phyloP scores from a whole-genome alignment of 2,797 vertebrate genomes.

The Urophycis tenuis region DNA sequence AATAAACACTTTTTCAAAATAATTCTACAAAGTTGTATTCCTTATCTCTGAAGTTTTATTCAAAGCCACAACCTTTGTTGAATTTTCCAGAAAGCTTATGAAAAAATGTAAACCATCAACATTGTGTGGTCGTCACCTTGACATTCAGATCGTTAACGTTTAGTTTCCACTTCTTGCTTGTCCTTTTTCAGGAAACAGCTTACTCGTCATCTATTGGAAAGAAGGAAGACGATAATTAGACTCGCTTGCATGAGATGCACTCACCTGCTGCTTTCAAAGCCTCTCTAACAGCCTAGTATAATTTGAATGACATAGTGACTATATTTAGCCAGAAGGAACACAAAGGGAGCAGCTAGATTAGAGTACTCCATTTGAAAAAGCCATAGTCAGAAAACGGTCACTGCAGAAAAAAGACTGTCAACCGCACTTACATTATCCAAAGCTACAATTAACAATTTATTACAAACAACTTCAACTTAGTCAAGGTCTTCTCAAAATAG shows the following conservation, averaged over 20 bases:
- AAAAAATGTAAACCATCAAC: not conserved
- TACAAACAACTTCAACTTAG: not conserved
- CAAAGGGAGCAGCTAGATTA: too few species aligned
- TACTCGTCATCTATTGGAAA: conserved; percentile 56
- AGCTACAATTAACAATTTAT: not conserved
- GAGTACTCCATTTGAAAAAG: too few species aligned
- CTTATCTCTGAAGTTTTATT: not conserved
- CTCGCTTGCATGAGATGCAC: not conserved
- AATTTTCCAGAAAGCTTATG: not conserved
- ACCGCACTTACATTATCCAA: too few species aligned
- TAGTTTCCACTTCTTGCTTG: not conserved
- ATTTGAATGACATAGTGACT: not conserved
- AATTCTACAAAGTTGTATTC: not conserved
- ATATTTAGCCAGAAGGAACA: too few species aligned
- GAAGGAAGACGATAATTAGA: conserved; percentile 5
- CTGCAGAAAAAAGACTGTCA: too few species aligned
- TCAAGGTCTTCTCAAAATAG: not conserved
- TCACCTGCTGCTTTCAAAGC: not conserved
- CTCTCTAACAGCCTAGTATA: not conserved
- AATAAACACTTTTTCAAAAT: conserved; percentile 70
- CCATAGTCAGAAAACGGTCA: too few species aligned
- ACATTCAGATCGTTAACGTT: not conserved
- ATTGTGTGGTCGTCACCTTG: not conserved
- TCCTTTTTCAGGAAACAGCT: conserved; percentile 5
- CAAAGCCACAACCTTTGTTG: conserved; percentile 7